phyloP scores from a whole-genome alignment of 2,797 vertebrate species.

The Hephaestus fuliginosus region DNA sequence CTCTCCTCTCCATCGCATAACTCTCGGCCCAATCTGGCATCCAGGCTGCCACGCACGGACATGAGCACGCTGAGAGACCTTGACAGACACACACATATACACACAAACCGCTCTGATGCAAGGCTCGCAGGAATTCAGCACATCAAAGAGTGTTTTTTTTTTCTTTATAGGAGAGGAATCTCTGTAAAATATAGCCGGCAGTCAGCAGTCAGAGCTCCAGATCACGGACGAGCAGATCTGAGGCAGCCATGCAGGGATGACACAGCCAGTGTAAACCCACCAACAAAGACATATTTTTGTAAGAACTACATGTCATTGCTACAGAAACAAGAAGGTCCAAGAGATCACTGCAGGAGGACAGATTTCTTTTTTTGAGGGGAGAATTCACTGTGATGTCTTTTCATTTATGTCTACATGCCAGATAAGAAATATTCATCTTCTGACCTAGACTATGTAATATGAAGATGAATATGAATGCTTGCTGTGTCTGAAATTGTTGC shows the following conservation, averaged over 20 bases:
- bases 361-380: background rate
- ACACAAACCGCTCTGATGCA: constrained; percentile 24
- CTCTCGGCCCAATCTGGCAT: constrained; percentile 74
- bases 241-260: constrained; percentile 21
- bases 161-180: constrained; percentile 38
- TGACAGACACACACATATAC: constrained; percentile 38
- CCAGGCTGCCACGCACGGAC: constrained; percentile 51
- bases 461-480: background rate
- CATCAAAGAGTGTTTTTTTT: constrained; percentile 60
- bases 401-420: background rate
- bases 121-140: constrained; percentile 65
- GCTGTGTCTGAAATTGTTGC: background rate
- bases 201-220: constrained; percentile 34
- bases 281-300: constrained; percentile 15
- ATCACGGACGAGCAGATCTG: constrained; percentile 26
- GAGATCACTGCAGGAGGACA: background rate
- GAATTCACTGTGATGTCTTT: background rate
- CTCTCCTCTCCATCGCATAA: constrained; percentile 80
- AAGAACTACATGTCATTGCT: constrained; percentile 6
- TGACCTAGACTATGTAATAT: no score
- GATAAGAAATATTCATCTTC: background rate
- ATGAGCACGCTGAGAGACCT: constrained; percentile 14
- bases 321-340: background rate
- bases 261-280: constrained; percentile 25
- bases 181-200: constrained; percentile 47